These are phyloP conservation scores for Athalia circularis DNA, from an alignment of 2,888 invertebrate genomes.

Conservation along the genomic window DNA sequence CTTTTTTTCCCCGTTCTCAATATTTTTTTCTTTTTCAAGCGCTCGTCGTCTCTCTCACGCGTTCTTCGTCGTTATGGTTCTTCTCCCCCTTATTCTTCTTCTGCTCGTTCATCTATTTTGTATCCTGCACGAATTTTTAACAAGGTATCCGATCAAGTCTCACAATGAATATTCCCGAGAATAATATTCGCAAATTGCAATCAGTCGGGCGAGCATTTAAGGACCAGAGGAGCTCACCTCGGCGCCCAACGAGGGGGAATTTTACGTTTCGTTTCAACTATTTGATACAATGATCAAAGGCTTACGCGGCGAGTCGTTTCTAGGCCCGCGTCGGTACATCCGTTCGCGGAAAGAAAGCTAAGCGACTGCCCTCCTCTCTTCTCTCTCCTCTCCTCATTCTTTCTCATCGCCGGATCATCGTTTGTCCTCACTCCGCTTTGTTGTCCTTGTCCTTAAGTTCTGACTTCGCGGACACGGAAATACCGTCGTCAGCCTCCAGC, in stretches of 20 bases:
- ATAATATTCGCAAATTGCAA: too few species aligned
- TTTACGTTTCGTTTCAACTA: neutral
- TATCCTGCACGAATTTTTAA: neutral
- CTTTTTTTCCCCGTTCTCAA: constrained; percentile 35
- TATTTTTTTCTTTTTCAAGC: constrained; percentile 4
- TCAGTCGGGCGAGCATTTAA: too few species aligned
- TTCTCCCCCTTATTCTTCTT: neutral
- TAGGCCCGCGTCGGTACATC: neutral
- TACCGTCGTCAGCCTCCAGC: neutral
- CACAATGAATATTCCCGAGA: too few species aligned
- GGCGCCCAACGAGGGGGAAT: neutral
- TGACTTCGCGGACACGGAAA: too few species aligned
- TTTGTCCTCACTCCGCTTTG: neutral
- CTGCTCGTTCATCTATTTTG: neutral
- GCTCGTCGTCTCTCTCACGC: too few species aligned
- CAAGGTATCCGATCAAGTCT: neutral
- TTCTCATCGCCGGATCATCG: neutral
- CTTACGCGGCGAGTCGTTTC: constrained; percentile 1
- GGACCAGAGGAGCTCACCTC: too few species aligned
- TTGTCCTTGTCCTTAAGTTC: too few species aligned
- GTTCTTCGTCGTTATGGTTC: too few species aligned
- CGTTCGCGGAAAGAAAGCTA: constrained; percentile 37
- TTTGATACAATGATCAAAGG: neutral
- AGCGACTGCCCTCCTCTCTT: neutral
- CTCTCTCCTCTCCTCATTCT: constrained; percentile 10